Evolutionary conservation across 2,888 invertebrate genomes (phyloP), one percentile per base, ranked within the genome.

Genomic region (Ctenicera cuprea): DNA sequence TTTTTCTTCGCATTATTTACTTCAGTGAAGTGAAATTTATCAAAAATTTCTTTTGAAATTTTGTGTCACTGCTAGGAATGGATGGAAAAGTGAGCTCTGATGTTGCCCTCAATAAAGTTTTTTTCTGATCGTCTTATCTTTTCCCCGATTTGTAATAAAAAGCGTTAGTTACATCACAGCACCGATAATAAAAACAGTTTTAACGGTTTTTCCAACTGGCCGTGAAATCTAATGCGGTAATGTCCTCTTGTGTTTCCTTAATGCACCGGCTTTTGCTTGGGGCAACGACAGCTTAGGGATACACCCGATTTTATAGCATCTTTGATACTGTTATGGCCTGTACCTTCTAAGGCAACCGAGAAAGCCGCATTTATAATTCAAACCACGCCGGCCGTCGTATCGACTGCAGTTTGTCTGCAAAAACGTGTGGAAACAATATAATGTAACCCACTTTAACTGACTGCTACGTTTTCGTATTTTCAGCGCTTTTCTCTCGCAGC

Each of bases 321-420:
- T 59, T 59, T 59, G 59, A 38, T 59, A 33, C 59, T 38, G 59
- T 38, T 59, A 59, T 20, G 59, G 59, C 59, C 22, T 22, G 14
- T 45, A 45, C 45, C 30, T 26, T 45, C 45, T 48, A 63, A 45
- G 63, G 63, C 30, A 63, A 16, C 45, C 48, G 43, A 22, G 61
- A 43, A 22, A 63, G 63, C 45, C 45, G 26, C 63, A 69, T 69
- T 62, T 62, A 69, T 69, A 59, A 69, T 69, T 61, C 62, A 69
- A 20, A 69, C 48, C 61, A 48, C 61, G 69, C 69, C 62, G 38
- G 37, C 61, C 45, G 20, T 50, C 26, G 69, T 69, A 69, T 69
- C 50, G 69, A 69, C 69, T 69, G 59, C 41, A 61, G 37, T 63
- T 50, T 43, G 69, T 67, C 61, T 69, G 50, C 18, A 67, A 59